Percentiles rank a stretch among this genome's conserved stretches.
phyloP scores from a whole-genome alignment of 37 sponge, comb jelly and placozoan genomes.

The Chondrosia reniformis region DNA sequence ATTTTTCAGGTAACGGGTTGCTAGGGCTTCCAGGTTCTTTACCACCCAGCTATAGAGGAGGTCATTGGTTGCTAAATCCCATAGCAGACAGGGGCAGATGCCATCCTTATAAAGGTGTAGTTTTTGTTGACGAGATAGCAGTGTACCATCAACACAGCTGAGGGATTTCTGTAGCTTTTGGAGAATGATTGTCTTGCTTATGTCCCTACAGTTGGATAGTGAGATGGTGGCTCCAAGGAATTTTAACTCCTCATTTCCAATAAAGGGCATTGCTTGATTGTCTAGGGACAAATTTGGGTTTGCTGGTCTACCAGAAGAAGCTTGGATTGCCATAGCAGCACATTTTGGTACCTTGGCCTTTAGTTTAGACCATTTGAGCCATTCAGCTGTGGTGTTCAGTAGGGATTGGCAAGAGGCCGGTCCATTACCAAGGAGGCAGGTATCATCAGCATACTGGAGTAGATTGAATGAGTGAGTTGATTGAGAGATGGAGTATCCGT shows the following conservation, averaged over 20 bases:
- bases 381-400: background rate
- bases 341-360: constrained; percentile 40
- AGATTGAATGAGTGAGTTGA: background rate
- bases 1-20: constrained; percentile 25
- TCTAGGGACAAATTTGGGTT: constrained; percentile 6
- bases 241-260: background rate
- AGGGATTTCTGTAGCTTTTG: constrained; percentile 4
- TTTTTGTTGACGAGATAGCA: constrained; percentile 22
- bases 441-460: constrained; percentile 34
- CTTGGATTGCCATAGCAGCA: constrained; percentile 13
- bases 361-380: constrained; percentile 23
- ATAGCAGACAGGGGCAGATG: constrained; percentile 24
- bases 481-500: constrained; percentile 10
- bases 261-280: constrained; percentile 15
- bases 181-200: no score
- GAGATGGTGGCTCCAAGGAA: constrained; percentile 26
- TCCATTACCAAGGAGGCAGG: constrained; percentile 19
- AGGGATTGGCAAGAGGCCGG: constrained; percentile 25
- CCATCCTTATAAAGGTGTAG: constrained; percentile 26
- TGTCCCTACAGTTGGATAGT: no score
- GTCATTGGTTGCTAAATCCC: constrained; percentile 13
- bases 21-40: constrained; percentile 8
- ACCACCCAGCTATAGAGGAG: constrained; percentile 19
- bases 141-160: constrained; percentile 1
- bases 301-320: background rate